These are phyloP conservation scores for Smittia aterrima DNA, from an alignment of 2,888 invertebrate species.

Conservation along the genomic window DNA sequence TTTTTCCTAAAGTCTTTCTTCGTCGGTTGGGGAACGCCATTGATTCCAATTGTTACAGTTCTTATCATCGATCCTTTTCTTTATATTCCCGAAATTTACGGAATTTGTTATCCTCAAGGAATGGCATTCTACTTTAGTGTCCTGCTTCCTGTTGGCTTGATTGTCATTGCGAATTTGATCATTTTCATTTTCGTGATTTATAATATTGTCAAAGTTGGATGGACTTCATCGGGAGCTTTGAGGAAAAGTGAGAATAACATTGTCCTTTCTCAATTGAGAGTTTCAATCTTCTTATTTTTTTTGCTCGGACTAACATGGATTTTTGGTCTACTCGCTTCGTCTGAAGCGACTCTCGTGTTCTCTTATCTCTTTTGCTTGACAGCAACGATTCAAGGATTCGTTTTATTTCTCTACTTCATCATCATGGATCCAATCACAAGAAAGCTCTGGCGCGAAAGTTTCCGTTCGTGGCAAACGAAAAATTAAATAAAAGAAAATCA, in stretches of 20 bases:
- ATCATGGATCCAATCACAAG: conserved; percentile 59
- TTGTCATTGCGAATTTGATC: conserved; percentile 57
- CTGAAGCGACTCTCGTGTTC: conserved; percentile 54
- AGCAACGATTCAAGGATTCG: conserved; percentile 62
- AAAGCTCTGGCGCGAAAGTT: conserved; percentile 53
- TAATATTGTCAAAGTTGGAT: conserved; percentile 54
- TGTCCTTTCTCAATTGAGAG: conserved; percentile 57
- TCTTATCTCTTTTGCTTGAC: conserved; percentile 64
- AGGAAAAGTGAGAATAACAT: conserved; percentile 47
- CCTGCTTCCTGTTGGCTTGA: conserved; percentile 57
- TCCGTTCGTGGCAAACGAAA: not conserved
- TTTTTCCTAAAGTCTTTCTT: conserved; percentile 64
- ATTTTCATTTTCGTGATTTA: conserved; percentile 59
- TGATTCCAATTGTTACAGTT: conserved; percentile 58
- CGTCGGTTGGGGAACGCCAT: conserved; percentile 64
- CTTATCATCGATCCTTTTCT: conserved; percentile 55
- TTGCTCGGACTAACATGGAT: conserved; percentile 63
- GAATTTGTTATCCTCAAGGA: conserved; percentile 60
- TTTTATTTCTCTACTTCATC: conserved; percentile 62
- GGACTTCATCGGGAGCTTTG: conserved; percentile 57
- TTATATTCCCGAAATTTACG: conserved; percentile 53
- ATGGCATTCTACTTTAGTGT: conserved; percentile 56
- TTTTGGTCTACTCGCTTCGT: conserved; percentile 60
- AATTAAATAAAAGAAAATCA: not conserved
- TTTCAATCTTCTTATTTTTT: conserved; percentile 61